These are phyloP conservation scores for Nanorana parkeri DNA, from an alignment of 2,113 vertebrate genomes.

Conservation along the genomic window DNA sequence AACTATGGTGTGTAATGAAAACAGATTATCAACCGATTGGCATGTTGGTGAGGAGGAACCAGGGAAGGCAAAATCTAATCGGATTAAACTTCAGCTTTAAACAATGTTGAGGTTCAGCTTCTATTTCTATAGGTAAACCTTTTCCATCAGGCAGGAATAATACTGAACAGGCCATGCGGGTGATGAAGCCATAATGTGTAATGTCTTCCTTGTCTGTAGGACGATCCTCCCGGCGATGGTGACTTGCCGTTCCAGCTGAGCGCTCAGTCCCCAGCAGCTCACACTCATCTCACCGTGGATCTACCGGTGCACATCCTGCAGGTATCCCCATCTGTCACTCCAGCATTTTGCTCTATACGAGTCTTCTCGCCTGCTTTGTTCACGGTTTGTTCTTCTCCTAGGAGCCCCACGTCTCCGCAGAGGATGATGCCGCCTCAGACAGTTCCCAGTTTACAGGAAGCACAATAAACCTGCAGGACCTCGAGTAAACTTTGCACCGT, in stretches of 20 bases:
- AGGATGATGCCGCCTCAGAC: constrained; percentile 83
- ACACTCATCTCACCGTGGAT: constrained; percentile 87
- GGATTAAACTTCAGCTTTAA: no score
- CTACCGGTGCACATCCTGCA: constrained; percentile 92
- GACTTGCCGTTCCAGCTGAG: constrained; percentile 85
- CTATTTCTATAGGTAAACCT: no score
- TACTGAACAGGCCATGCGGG: no score
- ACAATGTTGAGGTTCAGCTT: no score
- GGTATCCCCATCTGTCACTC: constrained; percentile 67
- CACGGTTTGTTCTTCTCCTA: constrained; percentile 63
- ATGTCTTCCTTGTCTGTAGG: constrained; percentile 70
- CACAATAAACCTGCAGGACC: constrained; percentile 92
- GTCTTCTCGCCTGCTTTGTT: not conserved
- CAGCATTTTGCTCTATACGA: no score
- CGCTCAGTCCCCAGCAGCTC: constrained; percentile 84
- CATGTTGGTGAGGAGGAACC: no score
- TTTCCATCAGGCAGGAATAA: no score
- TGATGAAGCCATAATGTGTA: no score
- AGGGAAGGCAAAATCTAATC: no score
- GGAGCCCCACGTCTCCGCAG: constrained; percentile 85
- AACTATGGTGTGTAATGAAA: no score
- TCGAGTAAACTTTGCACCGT: constrained; percentile 77
- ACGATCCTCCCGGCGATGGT: constrained; percentile 84
- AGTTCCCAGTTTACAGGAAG: constrained; percentile 90
- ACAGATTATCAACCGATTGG: no score